Conservation (phyloP, 2,888 invertebrate species). For the Hirtodrosophila histrioides region DNA sequence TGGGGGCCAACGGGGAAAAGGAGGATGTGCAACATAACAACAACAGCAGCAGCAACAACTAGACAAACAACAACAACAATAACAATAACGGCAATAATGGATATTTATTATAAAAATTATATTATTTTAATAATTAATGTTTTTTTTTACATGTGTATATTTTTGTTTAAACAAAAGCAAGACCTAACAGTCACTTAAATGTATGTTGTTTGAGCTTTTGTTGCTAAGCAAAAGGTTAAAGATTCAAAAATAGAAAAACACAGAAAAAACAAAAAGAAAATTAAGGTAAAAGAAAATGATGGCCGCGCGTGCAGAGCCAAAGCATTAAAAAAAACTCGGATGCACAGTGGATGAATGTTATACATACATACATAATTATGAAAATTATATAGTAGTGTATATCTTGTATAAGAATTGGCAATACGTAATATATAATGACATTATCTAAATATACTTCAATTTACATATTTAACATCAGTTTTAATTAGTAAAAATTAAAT, state of each 20-base stretch:
- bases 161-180: conserved; percentile 52
- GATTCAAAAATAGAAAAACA: conserved; percentile 16
- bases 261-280: conserved; percentile 18
- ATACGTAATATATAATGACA: conserved; percentile 54
- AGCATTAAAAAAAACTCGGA: conserved; percentile 35
- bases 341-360: conserved; percentile 39
- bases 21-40: conserved; percentile 11
- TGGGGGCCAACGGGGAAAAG: conserved; percentile 15
- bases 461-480: conserved; percentile 29
- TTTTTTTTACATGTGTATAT: conserved; percentile 54
- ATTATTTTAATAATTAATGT: conserved; percentile 64
- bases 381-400: conserved; percentile 31
- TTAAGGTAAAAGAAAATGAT: conserved; percentile 23
- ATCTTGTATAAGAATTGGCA: conserved; percentile 45
- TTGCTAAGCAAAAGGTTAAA: conserved; percentile 21
- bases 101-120: conserved; percentile 65
- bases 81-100: conserved; percentile 52
- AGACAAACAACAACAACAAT: conserved; percentile 17
- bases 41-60: conserved; percentile 20
- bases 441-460: conserved; percentile 30
- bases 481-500: conserved; percentile 40
- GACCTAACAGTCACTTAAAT: conserved; percentile 42
- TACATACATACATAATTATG: conserved; percentile 18
- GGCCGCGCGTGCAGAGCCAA: conserved; percentile 53
- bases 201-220: conserved; percentile 38